Percentiles rank a stretch among this genome's conserved stretches.
Evolutionary conservation across 2,888 invertebrate genomes (phyloP).

Genomic region (Dolichomitus sp.): DNA sequence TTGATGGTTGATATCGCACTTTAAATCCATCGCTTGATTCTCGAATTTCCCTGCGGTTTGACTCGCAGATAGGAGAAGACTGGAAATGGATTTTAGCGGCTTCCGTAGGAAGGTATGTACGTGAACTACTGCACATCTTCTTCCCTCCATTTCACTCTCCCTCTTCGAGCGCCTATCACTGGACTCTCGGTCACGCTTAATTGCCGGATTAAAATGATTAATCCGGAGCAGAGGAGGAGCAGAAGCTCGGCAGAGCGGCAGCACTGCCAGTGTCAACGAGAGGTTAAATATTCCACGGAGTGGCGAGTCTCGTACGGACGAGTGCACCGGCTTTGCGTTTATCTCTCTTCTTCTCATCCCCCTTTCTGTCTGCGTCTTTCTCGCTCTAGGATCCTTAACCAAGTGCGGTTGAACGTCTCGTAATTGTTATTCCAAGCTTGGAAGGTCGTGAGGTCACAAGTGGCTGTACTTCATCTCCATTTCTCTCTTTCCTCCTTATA

Average conservation of each 20-base stretch:
- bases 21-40: conserved; percentile 33
- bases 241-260: conserved; percentile 3
- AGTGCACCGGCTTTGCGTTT: conserved; percentile 31
- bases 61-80: neutral
- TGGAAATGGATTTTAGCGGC: conserved; percentile 5
- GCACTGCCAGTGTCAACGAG: conserved; percentile 49
- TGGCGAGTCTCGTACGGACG: conserved; percentile 43
- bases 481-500: neutral
- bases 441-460: conserved; percentile 45
- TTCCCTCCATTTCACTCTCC: neutral
- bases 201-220: conserved; percentile 60
- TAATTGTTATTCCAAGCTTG: conserved; percentile 62
- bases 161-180: conserved; percentile 20
- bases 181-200: conserved; percentile 40
- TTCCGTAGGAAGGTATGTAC: neutral
- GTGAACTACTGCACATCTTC: neutral
- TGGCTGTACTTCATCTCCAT: conserved; percentile 26
- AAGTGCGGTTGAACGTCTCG: conserved; percentile 58
- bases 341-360: neutral
- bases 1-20: neutral
- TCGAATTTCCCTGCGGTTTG: conserved; percentile 1
- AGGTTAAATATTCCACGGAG: conserved; percentile 59
- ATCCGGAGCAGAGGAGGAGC: conserved; percentile 16
- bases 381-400: conserved; percentile 26
- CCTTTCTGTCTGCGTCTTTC: neutral